phyloP scores from a whole-genome alignment of 2,113 vertebrate genomes.

The Dipodomys merriami region DNA sequence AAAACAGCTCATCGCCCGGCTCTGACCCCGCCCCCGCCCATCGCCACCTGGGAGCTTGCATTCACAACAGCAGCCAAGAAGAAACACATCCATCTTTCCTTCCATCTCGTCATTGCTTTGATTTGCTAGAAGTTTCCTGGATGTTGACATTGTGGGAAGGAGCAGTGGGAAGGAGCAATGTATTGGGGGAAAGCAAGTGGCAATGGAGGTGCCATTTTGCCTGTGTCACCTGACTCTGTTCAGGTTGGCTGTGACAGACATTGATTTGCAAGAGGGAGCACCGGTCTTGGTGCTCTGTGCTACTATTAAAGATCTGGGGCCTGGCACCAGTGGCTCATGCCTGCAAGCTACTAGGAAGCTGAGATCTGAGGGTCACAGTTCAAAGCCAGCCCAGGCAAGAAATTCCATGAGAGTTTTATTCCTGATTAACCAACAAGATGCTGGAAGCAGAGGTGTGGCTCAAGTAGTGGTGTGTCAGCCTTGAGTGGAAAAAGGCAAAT shows the following conservation, averaged over 20 bases:
- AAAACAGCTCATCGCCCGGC: not conserved
- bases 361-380: too few relatives aligned
- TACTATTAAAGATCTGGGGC: not conserved
- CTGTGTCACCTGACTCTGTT: not conserved
- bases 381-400: too few relatives aligned
- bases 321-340: too few relatives aligned
- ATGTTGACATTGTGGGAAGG: not conserved
- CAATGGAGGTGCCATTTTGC: not conserved
- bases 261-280: not conserved
- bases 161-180: not conserved
- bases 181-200: not conserved
- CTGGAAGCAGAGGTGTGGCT: too few relatives aligned
- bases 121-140: slow-evolving; percentile 29
- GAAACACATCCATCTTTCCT: not conserved
- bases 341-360: too few relatives aligned
- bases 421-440: too few relatives aligned
- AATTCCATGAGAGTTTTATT: too few relatives aligned
- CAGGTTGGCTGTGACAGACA: not conserved
- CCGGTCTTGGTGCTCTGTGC: not conserved
- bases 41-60: not conserved
- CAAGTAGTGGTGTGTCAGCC: too few relatives aligned
- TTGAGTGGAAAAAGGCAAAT: too few relatives aligned
- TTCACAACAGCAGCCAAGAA: not conserved
- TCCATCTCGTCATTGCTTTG: not conserved
- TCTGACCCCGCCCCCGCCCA: not conserved